Base-by-base conservation (phyloP, 2,888 invertebrate genomes). In the Lissonota sp. region DNA sequence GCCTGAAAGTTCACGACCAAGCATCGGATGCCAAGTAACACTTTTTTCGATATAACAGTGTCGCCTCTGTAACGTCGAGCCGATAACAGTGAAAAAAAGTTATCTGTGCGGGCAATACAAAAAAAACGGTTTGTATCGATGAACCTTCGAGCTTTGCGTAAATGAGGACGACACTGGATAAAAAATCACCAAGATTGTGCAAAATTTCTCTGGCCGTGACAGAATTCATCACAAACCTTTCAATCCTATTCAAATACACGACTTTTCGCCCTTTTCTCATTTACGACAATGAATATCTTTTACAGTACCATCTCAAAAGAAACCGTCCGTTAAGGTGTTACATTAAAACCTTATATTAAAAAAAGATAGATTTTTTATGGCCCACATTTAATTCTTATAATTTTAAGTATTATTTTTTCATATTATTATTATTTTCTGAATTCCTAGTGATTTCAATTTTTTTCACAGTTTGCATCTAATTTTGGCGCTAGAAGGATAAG, bases 1-100 rank as follows among this genome's bases (percentile, higher is more conserved):
- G 84, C 73, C 83, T 88, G 0, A 85, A 83, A 79, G 84, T 86
- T 42, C 77, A 49, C 16, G 83, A 84, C 51, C 76, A 77, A 10
- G 73, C 62, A 40, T 55, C 51, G 12, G 63, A 72, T 44, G 14
- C 63, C 0, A 44, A 46, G 8, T 82, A 72, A 55, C 10, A 14
- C 1, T 10, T 55, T 40, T 46, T 12, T 5, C 40, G 7, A 44
- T 8, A n/a, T 60, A 46, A 46, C 8, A 46, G 46, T n/a, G 46
- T 7, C 8, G n/a, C 8, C n/a, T 12, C 6, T 51, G n/a, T 51
- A 12, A 6, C 51, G 12, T n/a, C n/a, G 7, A 46, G 6, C 4
- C n/a, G 14, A 53, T 7, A 14, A 5, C 12, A 14, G 53, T 12
- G 14, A 6, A 26, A 57, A 63, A 37, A 70, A 64, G 42, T 40